A percentile compares a stretch with the other conserved stretches of the same genome.
Conservation (phyloP, 2,888 invertebrate species). For the Julus scanicus region DNA sequence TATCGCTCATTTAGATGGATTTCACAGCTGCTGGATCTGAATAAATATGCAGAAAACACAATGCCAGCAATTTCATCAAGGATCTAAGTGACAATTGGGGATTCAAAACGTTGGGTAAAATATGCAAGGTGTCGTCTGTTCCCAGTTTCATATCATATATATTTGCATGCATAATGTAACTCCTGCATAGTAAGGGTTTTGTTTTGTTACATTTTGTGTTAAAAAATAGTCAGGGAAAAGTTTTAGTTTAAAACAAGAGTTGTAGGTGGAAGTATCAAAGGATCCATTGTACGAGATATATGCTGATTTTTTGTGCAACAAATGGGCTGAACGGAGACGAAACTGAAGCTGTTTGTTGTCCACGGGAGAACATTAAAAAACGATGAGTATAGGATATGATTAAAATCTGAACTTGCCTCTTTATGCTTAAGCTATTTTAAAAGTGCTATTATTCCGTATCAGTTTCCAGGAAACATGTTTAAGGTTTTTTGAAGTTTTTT, state of each 20-base stretch:
- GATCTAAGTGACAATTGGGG: constrained; percentile 36
- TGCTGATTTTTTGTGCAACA: not conserved
- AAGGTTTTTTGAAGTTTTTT: constrained; percentile 18
- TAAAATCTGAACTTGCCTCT: not conserved
- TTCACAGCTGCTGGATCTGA: constrained; percentile 29
- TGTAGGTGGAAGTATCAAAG: not conserved
- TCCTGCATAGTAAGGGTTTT: not conserved
- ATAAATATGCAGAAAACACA: constrained; percentile 20
- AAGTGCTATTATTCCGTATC: not conserved
- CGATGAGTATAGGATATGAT: not conserved
- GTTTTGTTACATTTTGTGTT: not conserved
- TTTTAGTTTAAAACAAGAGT: not conserved
- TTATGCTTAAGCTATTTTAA: constrained; percentile 31
- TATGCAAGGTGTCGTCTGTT: not conserved
- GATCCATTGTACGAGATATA: not conserved
- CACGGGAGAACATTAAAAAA: constrained; percentile 8
- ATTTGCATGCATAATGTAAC: constrained; percentile 30
- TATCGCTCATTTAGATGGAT: constrained; percentile 11
- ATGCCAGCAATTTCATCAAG: constrained; percentile 18
- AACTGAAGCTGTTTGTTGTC: not conserved
- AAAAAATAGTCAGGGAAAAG: not conserved
- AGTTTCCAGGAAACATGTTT: constrained; percentile 13
- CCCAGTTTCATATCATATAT: not conserved
- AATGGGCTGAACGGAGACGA: not conserved
- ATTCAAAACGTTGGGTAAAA: constrained; percentile 16